Evolutionary conservation across 2,113 vertebrate genomes (phyloP).

Genomic region (Boulengeromyrus knoepffleri): DNA sequence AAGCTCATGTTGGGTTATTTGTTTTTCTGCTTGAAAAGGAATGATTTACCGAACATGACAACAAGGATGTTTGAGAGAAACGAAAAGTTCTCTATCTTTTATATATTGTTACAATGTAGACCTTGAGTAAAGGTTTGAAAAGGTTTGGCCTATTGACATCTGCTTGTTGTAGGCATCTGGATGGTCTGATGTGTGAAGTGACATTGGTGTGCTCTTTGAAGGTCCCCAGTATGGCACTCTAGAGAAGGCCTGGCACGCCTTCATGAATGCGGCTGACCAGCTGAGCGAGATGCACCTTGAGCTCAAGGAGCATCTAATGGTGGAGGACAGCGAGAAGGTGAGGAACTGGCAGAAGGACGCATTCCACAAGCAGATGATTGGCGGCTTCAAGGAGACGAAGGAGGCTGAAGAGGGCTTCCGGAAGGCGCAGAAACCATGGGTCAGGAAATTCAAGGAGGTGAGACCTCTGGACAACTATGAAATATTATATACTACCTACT

Average conservation of each 20-base stretch:
- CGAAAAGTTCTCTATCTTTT: neutral
- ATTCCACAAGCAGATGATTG: constrained; percentile 90
- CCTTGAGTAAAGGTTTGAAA: neutral
- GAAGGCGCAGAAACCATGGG: constrained; percentile 95
- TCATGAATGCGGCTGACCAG: constrained; percentile 85
- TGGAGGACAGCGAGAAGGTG: constrained; percentile 78
- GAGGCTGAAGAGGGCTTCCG: constrained; percentile 87
- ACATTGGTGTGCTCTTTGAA: constrained; percentile 34
- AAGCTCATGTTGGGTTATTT: neutral
- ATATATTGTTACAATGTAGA: neutral
- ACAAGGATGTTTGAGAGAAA: neutral
- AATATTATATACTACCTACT: neutral
- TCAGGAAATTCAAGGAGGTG: constrained; percentile 89
- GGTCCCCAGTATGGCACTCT: constrained; percentile 92
- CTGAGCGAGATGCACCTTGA: constrained; percentile 85
- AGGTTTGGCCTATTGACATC: neutral
- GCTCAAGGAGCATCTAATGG: constrained; percentile 74
- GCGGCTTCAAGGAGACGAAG: constrained; percentile 87
- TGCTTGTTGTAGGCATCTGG: neutral
- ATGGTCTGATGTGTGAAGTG: neutral
- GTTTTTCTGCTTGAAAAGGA: neutral
- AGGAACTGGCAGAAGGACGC: constrained; percentile 87
- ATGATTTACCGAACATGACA: neutral
- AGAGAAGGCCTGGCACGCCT: constrained; percentile 96
- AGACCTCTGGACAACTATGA: constrained; percentile 36